phyloP scores from a whole-genome alignment of 2,888 invertebrate genomes.

The Rhagonycha fulva region DNA sequence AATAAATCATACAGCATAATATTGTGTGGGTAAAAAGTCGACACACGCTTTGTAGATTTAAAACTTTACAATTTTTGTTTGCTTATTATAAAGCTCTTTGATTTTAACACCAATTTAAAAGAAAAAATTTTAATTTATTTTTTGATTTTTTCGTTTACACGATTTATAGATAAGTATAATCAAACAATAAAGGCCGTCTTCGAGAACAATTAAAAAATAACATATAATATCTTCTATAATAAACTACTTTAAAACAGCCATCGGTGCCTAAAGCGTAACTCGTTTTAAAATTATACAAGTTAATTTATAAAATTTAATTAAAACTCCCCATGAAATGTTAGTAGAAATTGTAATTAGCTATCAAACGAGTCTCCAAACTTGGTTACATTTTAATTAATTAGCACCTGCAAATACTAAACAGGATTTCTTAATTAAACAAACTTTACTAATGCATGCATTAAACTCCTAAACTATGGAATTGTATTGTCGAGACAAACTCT shows the following conservation, averaged over 20 bases:
- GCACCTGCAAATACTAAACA: constrained; percentile 32
- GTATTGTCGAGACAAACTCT: constrained; percentile 29
- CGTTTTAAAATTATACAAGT: constrained; percentile 10
- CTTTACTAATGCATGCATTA: constrained; percentile 32
- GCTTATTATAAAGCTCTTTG: background rate
- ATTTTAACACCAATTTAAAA: background rate
- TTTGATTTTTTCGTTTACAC: background rate
- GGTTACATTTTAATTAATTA: constrained; percentile 32
- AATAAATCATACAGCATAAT: constrained; percentile 2
- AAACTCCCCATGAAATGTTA: constrained; percentile 20
- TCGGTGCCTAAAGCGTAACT: background rate
- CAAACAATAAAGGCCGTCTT: background rate
- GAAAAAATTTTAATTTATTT: background rate
- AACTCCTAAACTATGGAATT: constrained; percentile 27
- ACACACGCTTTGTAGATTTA: background rate
- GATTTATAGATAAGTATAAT: background rate
- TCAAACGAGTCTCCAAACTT: constrained; percentile 27
- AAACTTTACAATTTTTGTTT: background rate
- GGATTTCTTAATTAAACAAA: constrained; percentile 32
- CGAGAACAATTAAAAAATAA: background rate
- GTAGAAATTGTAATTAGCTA: constrained; percentile 26
- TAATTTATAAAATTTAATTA: constrained; percentile 29
- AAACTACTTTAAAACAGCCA: constrained; percentile 9
- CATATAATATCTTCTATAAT: constrained; percentile 1
- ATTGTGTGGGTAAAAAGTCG: background rate